Evolutionary conservation across 1,140 invertebrate genomes (phyloP), one percentile per base, ranked within the genome.

Genomic region (Ladona fulva): DNA sequence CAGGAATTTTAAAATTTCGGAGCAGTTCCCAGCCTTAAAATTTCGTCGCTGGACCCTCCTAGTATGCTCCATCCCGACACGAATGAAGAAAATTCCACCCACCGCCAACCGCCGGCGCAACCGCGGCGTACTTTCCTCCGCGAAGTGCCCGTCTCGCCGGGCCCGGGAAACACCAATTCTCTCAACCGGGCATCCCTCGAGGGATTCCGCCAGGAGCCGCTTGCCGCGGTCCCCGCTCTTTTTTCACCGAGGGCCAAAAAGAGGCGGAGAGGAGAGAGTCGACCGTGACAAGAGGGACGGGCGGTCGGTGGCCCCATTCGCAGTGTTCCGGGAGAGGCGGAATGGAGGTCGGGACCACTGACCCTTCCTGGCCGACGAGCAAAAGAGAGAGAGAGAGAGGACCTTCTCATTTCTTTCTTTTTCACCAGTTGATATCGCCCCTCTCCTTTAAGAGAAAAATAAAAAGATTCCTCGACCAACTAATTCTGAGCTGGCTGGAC

Each of bases 271-370:
- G 44, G 52, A 22, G n/a, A 22, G n/a, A 22, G 14, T 66, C 52
- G 52, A 22, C 52, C 52, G 52, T 66, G 52, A 66, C 52, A 66
- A 16, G 52, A 22, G 52, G 52, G 1, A 16, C 52, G 52, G 12
- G 52, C 52, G 52, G 52, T 66, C 52, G 52, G 52, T 66, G 52
- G 52, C 52, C 52, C 52, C 52, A 66, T 66, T 66, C 52, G 52
- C 3, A 22, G 16, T 22, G 52, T 66, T 66, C 52, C 52, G 52
- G 52, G 52, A 22, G 19, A 52, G 44, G 19, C 10, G 52, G n/a
- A 66, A 66, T 66, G 52, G 52, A 66, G 52, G 52, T 66, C 52
- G 52, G 12, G 52, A 66, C 52, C 52, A 66, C 52, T 66, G 52
- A 66, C 52, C 52, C 52, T 66, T 66, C n/a, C 52, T 66, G 44